Base-by-base conservation (phyloP, 2,113 vertebrate genomes). In the Psilopogon haemacephalus region DNA sequence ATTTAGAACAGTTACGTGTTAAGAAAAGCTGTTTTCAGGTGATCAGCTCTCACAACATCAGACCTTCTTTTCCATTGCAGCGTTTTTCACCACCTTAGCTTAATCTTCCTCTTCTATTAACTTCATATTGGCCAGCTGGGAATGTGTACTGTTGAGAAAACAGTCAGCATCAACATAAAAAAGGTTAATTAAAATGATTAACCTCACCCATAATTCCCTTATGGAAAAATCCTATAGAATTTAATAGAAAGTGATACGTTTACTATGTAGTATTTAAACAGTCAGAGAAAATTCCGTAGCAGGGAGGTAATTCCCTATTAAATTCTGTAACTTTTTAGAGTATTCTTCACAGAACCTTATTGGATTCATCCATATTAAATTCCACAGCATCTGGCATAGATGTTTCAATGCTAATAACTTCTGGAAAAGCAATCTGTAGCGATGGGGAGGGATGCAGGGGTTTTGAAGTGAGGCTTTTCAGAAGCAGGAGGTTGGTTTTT, bases 181-280 rank as follows among this genome's bases (percentile, higher is more conserved):
- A 95, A 96, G 95, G 95, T 95, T 97, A 96, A 96, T 96, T 97
- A 96, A 96, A 96, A 89, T 95, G 56, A 96, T 94, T 96, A 93
- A 97, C 96, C 95, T 94, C 74, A 60, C 81, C 81, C 96, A 76
- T 84, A 90, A 94, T 95, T 93, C 86, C 95, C 92, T 88, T 82
- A 86, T 88, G 95, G 94, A 96, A 79, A 81, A 80, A 74, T 86
- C 76, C 90, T 97, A 94, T 93, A 84, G 94, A 92, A 95, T 90
- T 58, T 93, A 94, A 95, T 92, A 94, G 88, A 88, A 93, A 91
- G 78, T 83, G 62, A 89, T 95, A 84, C 88, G 92, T 95, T 96
- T 96, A 95, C 93, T 88, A 83, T 87, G 72, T 86, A 84, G 88
- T 96, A 95, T 96, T 96, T 96, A 97, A 96, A 94, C 93, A 89